Conservation (phyloP, 2,113 vertebrate genomes). For the Pangasianodon gigas region DNA sequence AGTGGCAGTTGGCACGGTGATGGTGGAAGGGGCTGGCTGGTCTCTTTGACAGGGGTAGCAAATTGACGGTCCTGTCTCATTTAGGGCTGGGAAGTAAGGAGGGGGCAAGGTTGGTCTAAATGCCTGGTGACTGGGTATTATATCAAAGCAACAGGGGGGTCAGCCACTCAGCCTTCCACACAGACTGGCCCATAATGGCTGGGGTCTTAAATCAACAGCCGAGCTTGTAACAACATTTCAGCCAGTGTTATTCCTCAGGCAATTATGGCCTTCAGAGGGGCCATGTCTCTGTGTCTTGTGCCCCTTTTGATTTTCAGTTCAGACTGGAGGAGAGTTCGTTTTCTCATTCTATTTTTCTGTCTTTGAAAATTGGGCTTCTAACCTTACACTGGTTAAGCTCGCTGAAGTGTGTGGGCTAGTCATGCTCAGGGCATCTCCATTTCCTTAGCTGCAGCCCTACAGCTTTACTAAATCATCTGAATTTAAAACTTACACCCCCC, state of each 20-base stretch:
- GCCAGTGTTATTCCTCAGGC: conserved; percentile 59
- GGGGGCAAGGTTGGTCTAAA: conserved; percentile 50
- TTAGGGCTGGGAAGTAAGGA: conserved; percentile 38
- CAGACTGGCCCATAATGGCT: conserved; percentile 55
- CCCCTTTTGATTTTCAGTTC: conserved; percentile 52
- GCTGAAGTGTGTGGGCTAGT: conserved; percentile 23
- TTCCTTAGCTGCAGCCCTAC: conserved; percentile 26
- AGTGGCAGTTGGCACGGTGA: conserved; percentile 40
- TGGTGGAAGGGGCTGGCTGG: conserved; percentile 21
- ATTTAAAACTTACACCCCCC: neutral
- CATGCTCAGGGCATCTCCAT: conserved; percentile 40
- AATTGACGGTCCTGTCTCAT: conserved; percentile 58
- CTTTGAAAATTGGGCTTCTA: conserved; percentile 41
- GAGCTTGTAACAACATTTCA: conserved; percentile 63
- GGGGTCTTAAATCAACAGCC: conserved; percentile 62
- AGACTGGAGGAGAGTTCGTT: conserved; percentile 37
- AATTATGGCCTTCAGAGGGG: conserved; percentile 55
- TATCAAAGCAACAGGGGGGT: conserved; percentile 54
- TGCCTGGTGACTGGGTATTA: conserved; percentile 52
- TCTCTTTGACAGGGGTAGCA: conserved; percentile 44
- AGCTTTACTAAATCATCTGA: conserved; percentile 24
- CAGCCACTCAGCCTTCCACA: conserved; percentile 47
- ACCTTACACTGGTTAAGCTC: conserved; percentile 41
- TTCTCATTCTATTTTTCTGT: conserved; percentile 23
- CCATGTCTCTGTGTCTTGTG: conserved; percentile 46